Conservation (phyloP, 2,888 invertebrate genomes). For the Electrophaes corylata region DNA sequence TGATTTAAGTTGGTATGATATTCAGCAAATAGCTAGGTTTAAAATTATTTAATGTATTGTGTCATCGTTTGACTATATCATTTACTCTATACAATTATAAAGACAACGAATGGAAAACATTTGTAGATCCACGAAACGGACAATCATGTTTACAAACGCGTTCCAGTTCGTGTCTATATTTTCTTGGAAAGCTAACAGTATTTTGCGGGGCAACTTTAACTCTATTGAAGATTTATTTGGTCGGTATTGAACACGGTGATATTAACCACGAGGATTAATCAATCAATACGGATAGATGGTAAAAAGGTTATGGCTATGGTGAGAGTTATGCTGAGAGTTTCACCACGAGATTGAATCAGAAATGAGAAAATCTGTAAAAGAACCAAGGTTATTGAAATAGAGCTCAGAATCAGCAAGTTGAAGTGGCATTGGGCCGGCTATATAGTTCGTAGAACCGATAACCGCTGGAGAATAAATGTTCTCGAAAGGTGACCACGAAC, state of each 20-base stretch:
- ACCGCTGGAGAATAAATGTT: no score
- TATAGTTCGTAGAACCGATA: no score
- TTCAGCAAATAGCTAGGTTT: not conserved
- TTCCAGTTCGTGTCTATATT: conserved; percentile 43
- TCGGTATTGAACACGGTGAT: conserved; percentile 1
- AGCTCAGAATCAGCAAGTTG: no score
- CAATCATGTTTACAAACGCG: conserved; percentile 44
- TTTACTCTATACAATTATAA: not conserved
- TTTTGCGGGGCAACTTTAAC: conserved; percentile 6
- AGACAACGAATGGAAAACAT: conserved; percentile 27
- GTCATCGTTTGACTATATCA: not conserved
- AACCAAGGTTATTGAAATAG: no score
- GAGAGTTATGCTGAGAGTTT: no score
- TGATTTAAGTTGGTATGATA: no score
- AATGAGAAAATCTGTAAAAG: no score
- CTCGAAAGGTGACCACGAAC: no score
- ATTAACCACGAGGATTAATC: not conserved
- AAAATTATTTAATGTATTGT: not conserved
- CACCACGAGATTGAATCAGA: no score
- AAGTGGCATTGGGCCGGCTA: no score
- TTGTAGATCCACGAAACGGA: conserved; percentile 37
- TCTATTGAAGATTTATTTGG: conserved; percentile 12
- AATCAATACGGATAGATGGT: not conserved
- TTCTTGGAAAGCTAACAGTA: conserved; percentile 35
- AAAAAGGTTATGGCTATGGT: no score